Evolutionary conservation across 2,888 invertebrate genomes (phyloP), one percentile per base, ranked within the genome.

Genomic region (Pelosia muscerda): DNA sequence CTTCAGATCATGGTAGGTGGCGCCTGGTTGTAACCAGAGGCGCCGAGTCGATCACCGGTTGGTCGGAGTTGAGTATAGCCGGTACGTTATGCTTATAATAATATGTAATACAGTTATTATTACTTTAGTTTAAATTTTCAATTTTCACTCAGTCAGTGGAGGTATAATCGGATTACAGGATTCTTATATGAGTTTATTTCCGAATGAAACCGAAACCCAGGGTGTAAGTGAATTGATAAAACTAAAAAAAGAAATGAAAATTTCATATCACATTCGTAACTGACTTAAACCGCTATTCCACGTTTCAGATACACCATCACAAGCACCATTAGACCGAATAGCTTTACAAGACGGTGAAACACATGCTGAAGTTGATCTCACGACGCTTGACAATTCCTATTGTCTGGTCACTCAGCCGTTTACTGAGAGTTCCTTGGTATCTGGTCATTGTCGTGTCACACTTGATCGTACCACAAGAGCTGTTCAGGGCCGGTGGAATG

Each of bases 401-500:
- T 93, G 93, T 68, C 63, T 92, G n/a, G 92, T 93, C 8, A 81
- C 90, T 0, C 90, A 93, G 73, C 94, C 94, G 0, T 94, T 93
- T 68, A 85, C 92, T 1, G 92, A 93, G 42, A 91, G 90, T 62
- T 82, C 91, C 0, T 75, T 95, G 53, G 86, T 95, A 2, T 81
- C 93, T 2, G 94, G 94, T 0, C 90, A 93, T 26, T 95, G 95
- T 64, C 81, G 71, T 10, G 87, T 95, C 23, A 90, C 87, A 1
- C 72, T 95, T 23, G 90, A 92, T 22, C 87, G 89, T 10, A 86
- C 91, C 0, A 92, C 92, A 0, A 87, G 94, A 73, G 92, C 93
- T 0, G 88, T 94, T 1, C 92, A 94, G 71, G 95, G 95, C 5
- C 86, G 86, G 62, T 95, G 95, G 95, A 86, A 87, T 60, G 85